Percentiles rank a stretch among this genome's conserved stretches.
These are phyloP conservation scores for Eutolmus rufibarbis DNA, from an alignment of 2,888 invertebrate species.

Conservation along the genomic window DNA sequence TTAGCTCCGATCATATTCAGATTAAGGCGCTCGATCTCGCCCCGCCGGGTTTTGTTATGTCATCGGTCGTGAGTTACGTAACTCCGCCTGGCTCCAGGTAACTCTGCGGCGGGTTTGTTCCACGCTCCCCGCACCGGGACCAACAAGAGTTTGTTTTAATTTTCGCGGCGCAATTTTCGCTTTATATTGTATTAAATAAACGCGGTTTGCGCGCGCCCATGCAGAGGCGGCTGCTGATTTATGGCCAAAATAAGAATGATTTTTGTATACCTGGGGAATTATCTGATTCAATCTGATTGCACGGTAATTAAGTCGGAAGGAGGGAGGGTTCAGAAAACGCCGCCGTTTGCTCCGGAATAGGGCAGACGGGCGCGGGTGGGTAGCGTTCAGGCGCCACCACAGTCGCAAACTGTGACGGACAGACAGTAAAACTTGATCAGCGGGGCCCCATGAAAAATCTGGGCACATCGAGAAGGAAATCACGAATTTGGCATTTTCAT, in stretches of 20 bases:
- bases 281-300: slow-evolving; percentile 22
- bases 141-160: neutral
- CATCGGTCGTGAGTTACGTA: neutral
- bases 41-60: neutral
- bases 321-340: neutral
- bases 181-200: neutral
- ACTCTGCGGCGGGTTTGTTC: neutral
- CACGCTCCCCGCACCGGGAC: neutral
- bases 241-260: slow-evolving; percentile 8
- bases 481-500: slow-evolving; percentile 7
- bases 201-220: neutral
- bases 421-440: neutral
- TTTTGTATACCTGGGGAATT: neutral
- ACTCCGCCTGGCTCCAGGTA: neutral
- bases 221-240: slow-evolving; percentile 22
- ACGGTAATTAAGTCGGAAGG: neutral
- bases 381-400: neutral
- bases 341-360: neutral
- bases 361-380: neutral
- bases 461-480: neutral
- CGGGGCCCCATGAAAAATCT: neutral
- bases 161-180: neutral
- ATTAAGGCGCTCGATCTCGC: neutral
- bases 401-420: neutral
- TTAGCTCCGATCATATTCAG: neutral